Evolutionary conservation across 2,888 invertebrate genomes (phyloP).

Genomic region (Leptura quadrifasciata): DNA sequence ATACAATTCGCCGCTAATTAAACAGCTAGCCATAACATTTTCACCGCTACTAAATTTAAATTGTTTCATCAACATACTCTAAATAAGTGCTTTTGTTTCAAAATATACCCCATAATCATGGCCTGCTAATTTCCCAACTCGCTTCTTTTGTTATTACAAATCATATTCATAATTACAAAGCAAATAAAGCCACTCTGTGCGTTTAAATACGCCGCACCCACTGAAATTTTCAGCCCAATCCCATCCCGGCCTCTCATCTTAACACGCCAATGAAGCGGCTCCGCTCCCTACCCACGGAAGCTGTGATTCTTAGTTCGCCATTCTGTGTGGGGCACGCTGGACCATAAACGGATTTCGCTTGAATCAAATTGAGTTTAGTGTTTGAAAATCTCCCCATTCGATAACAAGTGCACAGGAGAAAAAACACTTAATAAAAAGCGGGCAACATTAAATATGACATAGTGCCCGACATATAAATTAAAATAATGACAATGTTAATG

Average conservation of each 20-base stretch:
- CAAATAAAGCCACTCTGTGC: constrained; percentile 69
- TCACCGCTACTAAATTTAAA: constrained; percentile 72
- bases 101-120: constrained; percentile 71
- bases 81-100: constrained; percentile 71
- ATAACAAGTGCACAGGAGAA: constrained; percentile 47
- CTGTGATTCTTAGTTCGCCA: constrained; percentile 61
- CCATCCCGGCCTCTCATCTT: constrained; percentile 29
- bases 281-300: constrained; percentile 55
- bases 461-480: constrained; percentile 44
- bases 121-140: constrained; percentile 72
- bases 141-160: constrained; percentile 73
- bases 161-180: constrained; percentile 75
- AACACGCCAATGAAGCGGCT: constrained; percentile 59
- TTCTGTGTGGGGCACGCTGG: constrained; percentile 59
- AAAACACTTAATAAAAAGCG: neutral
- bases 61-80: constrained; percentile 71
- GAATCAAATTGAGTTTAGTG: constrained; percentile 60
- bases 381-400: constrained; percentile 59
- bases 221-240: constrained; percentile 55
- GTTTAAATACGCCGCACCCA: constrained; percentile 62
- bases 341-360: constrained; percentile 53
- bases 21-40: constrained; percentile 69
- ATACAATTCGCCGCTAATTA: constrained; percentile 67
- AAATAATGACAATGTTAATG: constrained; percentile 75
- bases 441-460: constrained; percentile 51